Percentiles rank a stretch among this genome's conserved stretches.
These are phyloP conservation scores for Crossocerus cetratus DNA, from an alignment of 2,888 invertebrate species.

Conservation along the genomic window DNA sequence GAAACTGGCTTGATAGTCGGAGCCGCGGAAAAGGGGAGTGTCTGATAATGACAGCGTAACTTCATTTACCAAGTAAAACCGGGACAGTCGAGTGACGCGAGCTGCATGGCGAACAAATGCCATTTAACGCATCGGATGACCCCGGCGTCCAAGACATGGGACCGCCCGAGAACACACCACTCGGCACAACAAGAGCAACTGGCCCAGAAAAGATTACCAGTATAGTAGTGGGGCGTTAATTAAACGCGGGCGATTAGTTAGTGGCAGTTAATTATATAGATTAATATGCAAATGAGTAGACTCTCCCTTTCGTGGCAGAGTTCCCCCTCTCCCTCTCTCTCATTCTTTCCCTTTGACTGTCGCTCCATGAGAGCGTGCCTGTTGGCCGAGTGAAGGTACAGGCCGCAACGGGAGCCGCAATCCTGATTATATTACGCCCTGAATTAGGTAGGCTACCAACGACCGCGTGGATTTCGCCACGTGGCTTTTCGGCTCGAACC, in stretches of 20 bases:
- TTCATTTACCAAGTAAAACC: no score
- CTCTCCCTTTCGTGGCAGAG: background rate
- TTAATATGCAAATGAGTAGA: constrained; percentile 62
- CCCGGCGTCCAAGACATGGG: no score
- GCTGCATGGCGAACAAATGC: constrained; percentile 31
- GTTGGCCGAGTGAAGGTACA: constrained; percentile 29
- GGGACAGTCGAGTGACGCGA: no score
- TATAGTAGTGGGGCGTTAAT: constrained; percentile 51
- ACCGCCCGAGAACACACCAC: no score
- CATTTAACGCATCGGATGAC: constrained; percentile 7
- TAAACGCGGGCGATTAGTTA: constrained; percentile 64
- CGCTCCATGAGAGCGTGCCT: no score
- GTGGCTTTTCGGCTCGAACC: constrained; percentile 49
- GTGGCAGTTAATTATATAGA: constrained; percentile 64
- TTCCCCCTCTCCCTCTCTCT: background rate
- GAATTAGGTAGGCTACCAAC: constrained; percentile 23
- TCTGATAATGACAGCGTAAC: no score
- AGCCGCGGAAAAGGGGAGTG: background rate
- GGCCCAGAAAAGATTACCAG: constrained; percentile 6
- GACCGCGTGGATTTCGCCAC: constrained; percentile 30
- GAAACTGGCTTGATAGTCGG: no score
- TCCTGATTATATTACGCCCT: constrained; percentile 39
- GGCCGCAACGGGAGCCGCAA: constrained; percentile 24
- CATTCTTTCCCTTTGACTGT: constrained; percentile 5
- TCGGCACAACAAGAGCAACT: background rate